These are phyloP conservation scores for Troides aeacus DNA, from an alignment of 2,888 invertebrate genomes.

Conservation along the genomic window DNA sequence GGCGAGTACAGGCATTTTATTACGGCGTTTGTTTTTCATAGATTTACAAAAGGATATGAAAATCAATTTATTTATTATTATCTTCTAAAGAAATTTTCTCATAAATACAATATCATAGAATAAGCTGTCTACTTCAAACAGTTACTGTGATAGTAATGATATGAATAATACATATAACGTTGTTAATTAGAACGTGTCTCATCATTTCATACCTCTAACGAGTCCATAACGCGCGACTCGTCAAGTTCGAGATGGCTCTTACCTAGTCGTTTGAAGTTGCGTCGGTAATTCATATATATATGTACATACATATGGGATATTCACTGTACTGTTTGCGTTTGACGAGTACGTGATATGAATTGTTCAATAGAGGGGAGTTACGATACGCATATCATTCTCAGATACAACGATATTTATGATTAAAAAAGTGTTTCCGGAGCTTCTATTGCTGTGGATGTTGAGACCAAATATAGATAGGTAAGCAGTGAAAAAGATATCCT, in stretches of 20 bases:
- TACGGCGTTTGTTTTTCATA: no score
- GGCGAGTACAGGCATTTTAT: no score
- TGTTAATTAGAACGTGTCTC: slow-evolving; percentile 24
- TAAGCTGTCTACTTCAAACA: not conserved
- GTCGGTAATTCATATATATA: slow-evolving; percentile 21
- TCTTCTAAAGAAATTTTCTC: not conserved
- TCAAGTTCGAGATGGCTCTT: slow-evolving; percentile 29
- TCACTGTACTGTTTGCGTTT: slow-evolving; percentile 10
- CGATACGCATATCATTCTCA: not conserved
- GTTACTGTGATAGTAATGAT: not conserved
- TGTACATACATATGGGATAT: slow-evolving; percentile 16
- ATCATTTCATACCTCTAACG: slow-evolving; percentile 32
- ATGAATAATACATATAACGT: slow-evolving; percentile 20
- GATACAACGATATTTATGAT: not conserved
- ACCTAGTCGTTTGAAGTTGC: slow-evolving; percentile 27
- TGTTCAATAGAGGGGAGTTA: slow-evolving; percentile 20
- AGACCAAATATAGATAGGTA: not conserved
- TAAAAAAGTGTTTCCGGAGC: not conserved
- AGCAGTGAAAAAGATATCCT: no score
- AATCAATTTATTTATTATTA: no score
- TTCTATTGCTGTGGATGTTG: not conserved
- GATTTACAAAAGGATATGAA: no score
- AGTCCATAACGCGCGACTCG: slow-evolving; percentile 31
- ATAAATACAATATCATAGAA: not conserved
- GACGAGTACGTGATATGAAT: slow-evolving; percentile 29